Evolutionary conservation across 2,113 vertebrate species (phyloP), one percentile per base, ranked within the genome.

Genomic region (Perca flavescens): DNA sequence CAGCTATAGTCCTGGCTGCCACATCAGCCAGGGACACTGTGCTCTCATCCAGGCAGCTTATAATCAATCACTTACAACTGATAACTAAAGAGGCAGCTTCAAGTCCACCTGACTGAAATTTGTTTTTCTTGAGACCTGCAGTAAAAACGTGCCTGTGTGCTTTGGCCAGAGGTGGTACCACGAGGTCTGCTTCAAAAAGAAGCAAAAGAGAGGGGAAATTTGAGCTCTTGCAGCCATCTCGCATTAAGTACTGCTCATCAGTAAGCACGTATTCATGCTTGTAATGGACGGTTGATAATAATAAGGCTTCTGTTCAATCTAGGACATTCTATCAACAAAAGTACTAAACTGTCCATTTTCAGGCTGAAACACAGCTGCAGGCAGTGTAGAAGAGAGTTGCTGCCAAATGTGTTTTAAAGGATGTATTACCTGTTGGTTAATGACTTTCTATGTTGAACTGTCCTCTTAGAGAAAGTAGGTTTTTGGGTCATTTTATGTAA

Each of bases 401-500:
- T 25, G 57, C 79, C 52, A 69, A 78, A 12, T 81, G 74, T 81
- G 62, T 77, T 91, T 84, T 91, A 87, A 93, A 90, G 77, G 87
- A 89, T 85, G 65, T 65, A 60, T 89, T 90, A 94, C 92, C 90
- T 94, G 91, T 89, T 80, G 66, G 88, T 90, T 95, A 94, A 93
- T 91, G 87, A 91, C 87, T 90, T 90, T 91, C 87, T 89, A 64
- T 88, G 82, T 86, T 80, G 77, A 84, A 91, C 80, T 89, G 73
- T 86, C 87, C 70, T 82, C 91, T 87, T 67, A 86, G 66, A 63
- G 63, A 74, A 95, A 94, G 86, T 94, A 86, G 94, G 93, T 94
- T 94, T 93, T 91, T 90, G 85, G 94, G 94, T 91, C 90, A 79
- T 88, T 93, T 89, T 88, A 92, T 83, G 78, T 85, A 94, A 94